Conservation (phyloP, 2,888 invertebrate genomes). For the Caenorhabditis sp. region DNA sequence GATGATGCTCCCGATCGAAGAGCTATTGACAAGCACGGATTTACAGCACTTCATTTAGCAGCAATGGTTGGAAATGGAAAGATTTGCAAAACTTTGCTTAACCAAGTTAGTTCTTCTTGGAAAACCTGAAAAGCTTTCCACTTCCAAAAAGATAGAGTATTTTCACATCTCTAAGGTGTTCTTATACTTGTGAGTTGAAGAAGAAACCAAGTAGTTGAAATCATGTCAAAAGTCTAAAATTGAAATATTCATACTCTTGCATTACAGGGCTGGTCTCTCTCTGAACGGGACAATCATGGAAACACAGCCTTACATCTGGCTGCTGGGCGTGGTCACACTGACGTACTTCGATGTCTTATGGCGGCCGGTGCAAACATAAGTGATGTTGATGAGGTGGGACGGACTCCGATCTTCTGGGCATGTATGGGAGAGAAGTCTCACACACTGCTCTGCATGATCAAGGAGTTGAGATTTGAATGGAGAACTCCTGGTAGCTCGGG, state of each 20-base stretch:
- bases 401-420: conserved; percentile 81
- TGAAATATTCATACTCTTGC: too few relatives aligned
- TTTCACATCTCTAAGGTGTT: too few relatives aligned
- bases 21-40: conserved; percentile 69
- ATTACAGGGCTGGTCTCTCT: conserved; percentile 34
- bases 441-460: conserved; percentile 78
- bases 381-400: conserved; percentile 67
- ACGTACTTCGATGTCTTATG: conserved; percentile 71
- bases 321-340: conserved; percentile 77
- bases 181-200: too few relatives aligned
- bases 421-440: conserved; percentile 80
- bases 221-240: too few relatives aligned
- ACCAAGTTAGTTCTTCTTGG: too few relatives aligned
- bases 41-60: conserved; percentile 79
- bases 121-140: too few relatives aligned
- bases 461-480: conserved; percentile 74
- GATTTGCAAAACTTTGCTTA: conserved; percentile 75
- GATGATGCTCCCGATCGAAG: conserved; percentile 66
- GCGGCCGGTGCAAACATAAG: conserved; percentile 70
- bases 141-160: too few relatives aligned
- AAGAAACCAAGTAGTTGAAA: too few relatives aligned
- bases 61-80: conserved; percentile 76
- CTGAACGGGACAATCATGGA: conserved; percentile 64
- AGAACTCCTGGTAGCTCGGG: conserved; percentile 50
- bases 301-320: conserved; percentile 79